Evolutionary conservation across 2,888 invertebrate genomes (phyloP), one percentile per base, ranked within the genome.

Genomic region (Willowsia nigromaculata): DNA sequence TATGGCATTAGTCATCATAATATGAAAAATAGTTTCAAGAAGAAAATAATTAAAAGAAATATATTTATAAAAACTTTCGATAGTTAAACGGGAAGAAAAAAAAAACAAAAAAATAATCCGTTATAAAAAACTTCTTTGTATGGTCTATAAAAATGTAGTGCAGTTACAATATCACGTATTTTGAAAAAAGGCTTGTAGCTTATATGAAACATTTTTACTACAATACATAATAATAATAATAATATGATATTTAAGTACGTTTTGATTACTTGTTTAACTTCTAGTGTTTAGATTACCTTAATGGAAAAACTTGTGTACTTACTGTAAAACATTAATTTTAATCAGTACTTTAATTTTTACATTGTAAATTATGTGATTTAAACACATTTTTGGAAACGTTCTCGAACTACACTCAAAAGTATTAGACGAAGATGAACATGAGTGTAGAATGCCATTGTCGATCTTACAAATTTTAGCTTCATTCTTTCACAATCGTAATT

Each of bases 261-360:
- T 7, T 9, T 71, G 37, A 71, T 71, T 71, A 71, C 43, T 71
- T 37, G 33, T 56, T 56, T 56, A 56, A 9, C 4, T 25, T 40
- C 22, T 71, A 71, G 43, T 71, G 43, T 71, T 40, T 71, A 22
- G n/a, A 22, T 22, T n/a, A 30, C 4, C 62, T 30, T 62, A 62
- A 40, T 22, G 40, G 40, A 71, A 22, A 7, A 40, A 74, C 47
- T 27, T 43, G 13, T 6, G 13, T 47, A 43, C 30, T 71, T 71
- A 43, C 25, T 71, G 71, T 43, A 71, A 71, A 62, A 30, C 30
- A 18, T 68, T 68, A 37, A 7, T 43, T 74, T 25, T 74, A 47
- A 74, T 74, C 74, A 74, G 74, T 74, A 74, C 74, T 74, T 74
- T 74, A 74, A 25, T 43, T 47, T 74, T 68, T 68, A 68, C 68